Percentiles rank a stretch among this genome's conserved stretches.
Conservation (phyloP, 2,113 vertebrate species). For the Larimichthys crocea region DNA sequence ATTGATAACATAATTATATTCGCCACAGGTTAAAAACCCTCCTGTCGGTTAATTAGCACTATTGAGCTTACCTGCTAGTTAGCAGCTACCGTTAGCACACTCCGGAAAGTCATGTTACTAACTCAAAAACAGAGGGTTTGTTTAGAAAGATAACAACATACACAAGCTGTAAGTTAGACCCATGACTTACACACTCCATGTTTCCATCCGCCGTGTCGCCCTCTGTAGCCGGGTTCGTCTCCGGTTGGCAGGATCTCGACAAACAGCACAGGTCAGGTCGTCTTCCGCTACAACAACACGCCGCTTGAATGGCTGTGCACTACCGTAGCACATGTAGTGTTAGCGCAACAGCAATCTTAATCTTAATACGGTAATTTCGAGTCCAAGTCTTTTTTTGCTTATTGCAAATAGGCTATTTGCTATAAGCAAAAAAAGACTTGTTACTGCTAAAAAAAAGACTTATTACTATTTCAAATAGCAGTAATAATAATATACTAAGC, state of each 20-base stretch:
- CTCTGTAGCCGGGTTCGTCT: conserved; percentile 9
- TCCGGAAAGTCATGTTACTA: neutral
- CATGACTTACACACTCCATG: conserved; percentile 83
- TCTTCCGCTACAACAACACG: conserved; percentile 36
- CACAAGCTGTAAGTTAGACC: neutral
- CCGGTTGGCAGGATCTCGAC: neutral
- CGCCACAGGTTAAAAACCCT: neutral
- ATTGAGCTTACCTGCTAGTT: conserved; percentile 7
- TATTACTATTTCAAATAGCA: no score
- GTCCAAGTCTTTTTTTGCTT: no score
- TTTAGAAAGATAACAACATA: neutral
- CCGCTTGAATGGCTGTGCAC: neutral
- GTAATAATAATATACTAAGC: no score
- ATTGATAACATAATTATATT: neutral
- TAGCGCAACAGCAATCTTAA: neutral
- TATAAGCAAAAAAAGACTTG: no score
- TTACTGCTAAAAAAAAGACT: no score
- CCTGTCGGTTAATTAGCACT: neutral
- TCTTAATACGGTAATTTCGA: neutral
- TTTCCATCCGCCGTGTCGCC: conserved; percentile 47
- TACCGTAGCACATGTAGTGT: conserved; percentile 43
- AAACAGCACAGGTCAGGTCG: neutral
- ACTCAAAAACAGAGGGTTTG: neutral
- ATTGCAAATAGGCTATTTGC: no score
- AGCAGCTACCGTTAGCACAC: conserved; percentile 47